Conservation (phyloP, 2,888 invertebrate genomes). For the Erannis defoliaria region DNA sequence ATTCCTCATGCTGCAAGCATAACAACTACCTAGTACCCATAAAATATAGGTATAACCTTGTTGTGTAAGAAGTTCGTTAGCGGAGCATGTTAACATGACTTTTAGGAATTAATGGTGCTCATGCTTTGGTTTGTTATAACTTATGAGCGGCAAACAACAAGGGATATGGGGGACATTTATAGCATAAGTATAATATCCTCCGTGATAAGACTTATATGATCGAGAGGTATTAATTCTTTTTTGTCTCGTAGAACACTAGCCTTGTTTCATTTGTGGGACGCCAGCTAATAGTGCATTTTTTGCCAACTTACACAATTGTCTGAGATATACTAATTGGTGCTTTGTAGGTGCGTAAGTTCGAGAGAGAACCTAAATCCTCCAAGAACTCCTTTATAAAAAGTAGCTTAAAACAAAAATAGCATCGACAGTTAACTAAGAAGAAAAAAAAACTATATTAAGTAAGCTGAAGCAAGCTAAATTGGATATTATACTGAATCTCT, state of each 20-base stretch:
- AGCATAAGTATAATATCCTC: too few relatives aligned
- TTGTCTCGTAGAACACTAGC: too few relatives aligned
- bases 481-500: constrained; percentile 7
- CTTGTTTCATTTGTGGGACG: too few relatives aligned
- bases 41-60: constrained; percentile 16
- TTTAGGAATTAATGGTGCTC: constrained; percentile 38
- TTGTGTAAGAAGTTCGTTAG: constrained; percentile 49
- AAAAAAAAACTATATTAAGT: constrained; percentile 11
- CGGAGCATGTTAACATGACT: constrained; percentile 45
- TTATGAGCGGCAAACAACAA: constrained; percentile 10
- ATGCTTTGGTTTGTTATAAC: constrained; percentile 14
- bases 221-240: too few relatives aligned
- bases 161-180: neutral
- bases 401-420: too few relatives aligned
- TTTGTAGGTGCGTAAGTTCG: too few relatives aligned
- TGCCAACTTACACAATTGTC: too few relatives aligned
- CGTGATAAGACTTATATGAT: too few relatives aligned
- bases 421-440: neutral
- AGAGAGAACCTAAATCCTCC: too few relatives aligned
- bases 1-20: constrained; percentile 48
- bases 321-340: too few relatives aligned
- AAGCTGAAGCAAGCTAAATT: neutral
- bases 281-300: too few relatives aligned
- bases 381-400: too few relatives aligned
- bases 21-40: constrained; percentile 29